Evolutionary conservation across 2,888 invertebrate genomes (phyloP).

Genomic region (Caenorhabditis imperialis): DNA sequence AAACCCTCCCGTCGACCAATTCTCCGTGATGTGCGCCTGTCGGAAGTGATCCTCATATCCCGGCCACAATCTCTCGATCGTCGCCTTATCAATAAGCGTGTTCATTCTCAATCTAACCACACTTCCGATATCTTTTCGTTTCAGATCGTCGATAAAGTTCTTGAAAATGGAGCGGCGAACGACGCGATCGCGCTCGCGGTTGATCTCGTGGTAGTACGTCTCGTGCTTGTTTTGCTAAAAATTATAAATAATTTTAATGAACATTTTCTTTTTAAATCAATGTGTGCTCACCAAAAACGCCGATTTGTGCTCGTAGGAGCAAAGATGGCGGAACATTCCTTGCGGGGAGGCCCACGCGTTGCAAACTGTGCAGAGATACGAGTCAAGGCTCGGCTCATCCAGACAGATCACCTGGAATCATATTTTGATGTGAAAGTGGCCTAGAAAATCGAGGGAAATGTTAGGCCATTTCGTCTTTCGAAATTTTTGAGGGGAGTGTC

Average conservation of each 20-base stretch:
- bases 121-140: constrained; percentile 12
- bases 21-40: neutral
- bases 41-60: constrained; percentile 38
- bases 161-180: constrained; percentile 15
- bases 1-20: constrained; percentile 20
- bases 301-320: constrained; percentile 21
- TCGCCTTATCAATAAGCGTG: constrained; percentile 28
- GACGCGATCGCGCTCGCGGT: constrained; percentile 7
- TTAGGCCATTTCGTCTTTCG: too few relatives aligned
- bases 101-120: constrained; percentile 14
- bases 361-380: constrained; percentile 54
- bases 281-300: constrained; percentile 29
- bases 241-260: too few relatives aligned
- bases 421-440: neutral
- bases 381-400: constrained; percentile 44
- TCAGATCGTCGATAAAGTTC: constrained; percentile 23
- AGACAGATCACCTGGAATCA: constrained; percentile 49
- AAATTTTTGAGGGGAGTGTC: too few relatives aligned
- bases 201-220: constrained; percentile 2
- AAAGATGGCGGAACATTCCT: constrained; percentile 52
- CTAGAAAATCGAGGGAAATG: neutral
- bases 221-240: constrained; percentile 14
- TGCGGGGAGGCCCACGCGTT: constrained; percentile 40
- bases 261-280: constrained; percentile 1
- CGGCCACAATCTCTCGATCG: constrained; percentile 51